phyloP scores from a whole-genome alignment of 1,140 invertebrate species.

The Caenorhabditis inopinata region DNA sequence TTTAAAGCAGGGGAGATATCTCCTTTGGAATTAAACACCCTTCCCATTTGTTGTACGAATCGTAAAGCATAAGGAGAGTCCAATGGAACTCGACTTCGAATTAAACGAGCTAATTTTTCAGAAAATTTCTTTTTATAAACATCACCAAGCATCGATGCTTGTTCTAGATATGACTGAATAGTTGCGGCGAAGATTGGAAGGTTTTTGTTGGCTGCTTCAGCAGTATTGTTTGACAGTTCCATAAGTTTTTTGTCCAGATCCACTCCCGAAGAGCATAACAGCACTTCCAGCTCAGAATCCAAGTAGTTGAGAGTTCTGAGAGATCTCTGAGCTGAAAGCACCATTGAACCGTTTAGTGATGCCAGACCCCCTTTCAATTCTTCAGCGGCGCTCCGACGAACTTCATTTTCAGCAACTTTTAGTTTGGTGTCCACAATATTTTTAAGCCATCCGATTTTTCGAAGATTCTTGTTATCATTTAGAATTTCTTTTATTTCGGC shows the following conservation, averaged over 20 bases:
- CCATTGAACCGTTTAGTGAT: conserved; percentile 45
- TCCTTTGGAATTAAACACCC: conserved; percentile 21
- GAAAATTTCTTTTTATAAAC: conserved; percentile 55
- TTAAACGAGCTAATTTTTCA: conserved; percentile 48
- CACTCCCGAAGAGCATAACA: neutral
- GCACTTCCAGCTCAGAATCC: conserved; percentile 30
- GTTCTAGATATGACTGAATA: conserved; percentile 59
- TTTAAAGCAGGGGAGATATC: neutral
- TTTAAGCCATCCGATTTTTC: conserved; percentile 34
- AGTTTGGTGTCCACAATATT: conserved; percentile 38
- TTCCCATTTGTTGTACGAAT: conserved; percentile 33
- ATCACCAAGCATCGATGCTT: conserved; percentile 59
- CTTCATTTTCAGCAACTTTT: conserved; percentile 45
- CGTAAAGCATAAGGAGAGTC: conserved; percentile 34
- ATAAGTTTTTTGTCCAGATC: conserved; percentile 38
- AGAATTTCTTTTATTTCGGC: conserved; percentile 41
- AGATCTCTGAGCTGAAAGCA: conserved; percentile 32
- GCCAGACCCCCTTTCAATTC: conserved; percentile 40
- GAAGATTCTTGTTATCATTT: conserved; percentile 25
- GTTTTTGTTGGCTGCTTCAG: conserved; percentile 2
- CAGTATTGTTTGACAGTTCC: conserved; percentile 4
- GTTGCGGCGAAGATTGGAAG: conserved; percentile 47
- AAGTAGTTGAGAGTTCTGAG: conserved; percentile 34
- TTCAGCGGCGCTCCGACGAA: conserved; percentile 51
- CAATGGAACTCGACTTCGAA: conserved; percentile 31